These are phyloP conservation scores for Lepidonotus clava DNA, from an alignment of 2,888 invertebrate genomes.

Conservation along the genomic window DNA sequence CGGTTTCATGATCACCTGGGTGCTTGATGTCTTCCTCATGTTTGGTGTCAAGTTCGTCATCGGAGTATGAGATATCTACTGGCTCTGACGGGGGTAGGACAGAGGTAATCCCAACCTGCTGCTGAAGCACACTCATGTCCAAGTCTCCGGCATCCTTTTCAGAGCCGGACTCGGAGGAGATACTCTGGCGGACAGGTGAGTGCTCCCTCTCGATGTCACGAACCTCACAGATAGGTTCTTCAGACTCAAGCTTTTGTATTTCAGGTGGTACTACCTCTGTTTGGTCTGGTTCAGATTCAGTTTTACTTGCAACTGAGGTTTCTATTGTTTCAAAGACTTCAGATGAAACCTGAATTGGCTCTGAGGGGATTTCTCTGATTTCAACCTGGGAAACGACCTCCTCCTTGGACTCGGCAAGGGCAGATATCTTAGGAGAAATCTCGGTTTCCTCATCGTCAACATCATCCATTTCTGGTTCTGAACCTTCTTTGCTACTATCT, in stretches of 20 bases:
- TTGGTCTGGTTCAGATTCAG: no score
- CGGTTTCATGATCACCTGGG: neutral
- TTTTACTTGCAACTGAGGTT: no score
- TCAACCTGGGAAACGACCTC: no score
- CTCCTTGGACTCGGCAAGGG: no score
- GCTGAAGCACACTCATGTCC: neutral
- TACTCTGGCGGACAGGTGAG: constrained; percentile 3
- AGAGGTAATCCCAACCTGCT: constrained; percentile 15
- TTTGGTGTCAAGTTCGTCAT: constrained; percentile 2
- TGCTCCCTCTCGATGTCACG: no score
- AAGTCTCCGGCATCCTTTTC: constrained; percentile 34
- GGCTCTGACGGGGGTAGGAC: constrained; percentile 10
- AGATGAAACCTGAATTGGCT: no score
- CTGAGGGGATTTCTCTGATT: no score
- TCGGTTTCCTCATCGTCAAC: neutral
- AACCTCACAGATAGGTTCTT: no score
- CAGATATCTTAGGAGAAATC: neutral
- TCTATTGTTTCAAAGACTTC: no score
- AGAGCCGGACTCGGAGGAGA: constrained; percentile 17
- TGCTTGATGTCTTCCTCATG: constrained; percentile 13
- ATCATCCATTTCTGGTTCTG: constrained; percentile 46
- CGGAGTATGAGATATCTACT: constrained; percentile 30
- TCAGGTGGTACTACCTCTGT: no score
- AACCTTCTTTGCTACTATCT: constrained; percentile 38
- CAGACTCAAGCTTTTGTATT: no score